phyloP scores from a whole-genome alignment of 2,888 invertebrate species.

The Chrysolina americana region DNA sequence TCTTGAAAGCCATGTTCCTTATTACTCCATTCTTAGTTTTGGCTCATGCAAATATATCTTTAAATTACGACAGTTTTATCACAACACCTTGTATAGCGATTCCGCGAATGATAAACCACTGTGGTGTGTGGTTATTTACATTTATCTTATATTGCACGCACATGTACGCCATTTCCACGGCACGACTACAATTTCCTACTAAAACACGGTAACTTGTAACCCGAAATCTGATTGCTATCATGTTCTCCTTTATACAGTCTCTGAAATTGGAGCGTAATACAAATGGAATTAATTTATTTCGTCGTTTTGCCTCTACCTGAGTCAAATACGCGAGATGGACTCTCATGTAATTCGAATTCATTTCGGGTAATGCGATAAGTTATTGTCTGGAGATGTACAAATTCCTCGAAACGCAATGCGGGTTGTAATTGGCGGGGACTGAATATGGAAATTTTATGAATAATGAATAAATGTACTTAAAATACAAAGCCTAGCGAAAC shows the following conservation, averaged over 20 bases:
- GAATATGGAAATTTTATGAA: neutral
- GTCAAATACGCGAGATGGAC: neutral
- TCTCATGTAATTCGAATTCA: constrained; percentile 6
- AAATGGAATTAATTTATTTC: neutral
- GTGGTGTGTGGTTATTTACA: neutral
- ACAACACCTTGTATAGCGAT: neutral
- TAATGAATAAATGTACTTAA: too few relatives aligned
- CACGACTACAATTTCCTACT: neutral
- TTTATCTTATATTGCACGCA: neutral
- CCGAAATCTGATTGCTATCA: constrained; percentile 8
- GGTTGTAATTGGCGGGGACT: neutral
- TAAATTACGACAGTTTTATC: too few relatives aligned
- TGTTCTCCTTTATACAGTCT: neutral
- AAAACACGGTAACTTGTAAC: neutral
- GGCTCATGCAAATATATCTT: too few relatives aligned
- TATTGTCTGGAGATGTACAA: neutral
- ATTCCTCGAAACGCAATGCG: too few relatives aligned
- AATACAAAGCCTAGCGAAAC: too few relatives aligned
- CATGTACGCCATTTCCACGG: neutral
- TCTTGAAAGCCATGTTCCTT: too few relatives aligned
- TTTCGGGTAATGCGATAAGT: neutral
- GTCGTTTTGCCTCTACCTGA: constrained; percentile 3
- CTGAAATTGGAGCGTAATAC: neutral
- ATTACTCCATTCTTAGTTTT: too few relatives aligned
- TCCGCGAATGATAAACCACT: neutral